phyloP scores from a whole-genome alignment of 30 jellyfish, hydroid and myxozoan genomes.

The Pelagia noctiluca region DNA sequence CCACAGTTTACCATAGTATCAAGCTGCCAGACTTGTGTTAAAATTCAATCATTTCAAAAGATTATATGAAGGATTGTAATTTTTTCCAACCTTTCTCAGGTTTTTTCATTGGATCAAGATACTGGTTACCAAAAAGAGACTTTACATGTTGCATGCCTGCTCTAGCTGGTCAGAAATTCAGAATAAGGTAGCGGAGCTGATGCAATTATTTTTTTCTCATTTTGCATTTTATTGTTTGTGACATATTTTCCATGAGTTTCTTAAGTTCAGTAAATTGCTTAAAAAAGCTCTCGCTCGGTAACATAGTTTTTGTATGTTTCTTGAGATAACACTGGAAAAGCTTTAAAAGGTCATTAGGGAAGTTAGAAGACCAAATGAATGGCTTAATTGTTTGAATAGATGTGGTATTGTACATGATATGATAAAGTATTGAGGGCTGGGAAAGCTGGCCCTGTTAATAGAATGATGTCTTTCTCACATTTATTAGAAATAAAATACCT shows the following conservation, averaged over 20 bases:
- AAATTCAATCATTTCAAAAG: no score
- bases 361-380: no score
- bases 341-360: no score
- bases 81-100: no score
- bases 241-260: not conserved
- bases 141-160: not conserved
- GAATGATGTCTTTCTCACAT: not conserved
- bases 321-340: no score
- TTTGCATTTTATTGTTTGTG: not conserved
- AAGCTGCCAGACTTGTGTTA: no score
- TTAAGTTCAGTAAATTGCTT: not conserved
- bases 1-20: no score
- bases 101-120: not conserved
- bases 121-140: not conserved
- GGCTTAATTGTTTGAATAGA: no score
- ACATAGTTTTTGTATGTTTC: not conserved
- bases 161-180: conserved; percentile 46
- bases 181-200: conserved; percentile 19
- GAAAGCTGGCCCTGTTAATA: no score
- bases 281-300: not conserved
- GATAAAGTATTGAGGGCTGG: no score
- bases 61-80: no score
- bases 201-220: not conserved
- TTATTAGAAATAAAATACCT: not conserved
- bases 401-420: no score